Conservation (phyloP, 2,797 vertebrate species). For the Acipenser transmontanus region DNA sequence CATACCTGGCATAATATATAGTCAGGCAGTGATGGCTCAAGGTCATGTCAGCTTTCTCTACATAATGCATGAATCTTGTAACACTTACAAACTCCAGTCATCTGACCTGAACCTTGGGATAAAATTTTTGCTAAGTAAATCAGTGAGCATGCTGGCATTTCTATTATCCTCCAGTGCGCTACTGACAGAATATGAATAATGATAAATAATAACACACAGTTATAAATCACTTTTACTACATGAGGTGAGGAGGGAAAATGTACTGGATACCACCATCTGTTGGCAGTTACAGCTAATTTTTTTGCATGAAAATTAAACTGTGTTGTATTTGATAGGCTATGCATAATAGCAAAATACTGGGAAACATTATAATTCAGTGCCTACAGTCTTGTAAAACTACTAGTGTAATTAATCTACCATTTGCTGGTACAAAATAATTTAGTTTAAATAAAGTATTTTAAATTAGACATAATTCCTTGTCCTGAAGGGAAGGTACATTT, state of each 20-base stretch:
- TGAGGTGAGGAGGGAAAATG: constrained; percentile 40
- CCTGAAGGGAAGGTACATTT: constrained; percentile 44
- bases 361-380: constrained; percentile 27
- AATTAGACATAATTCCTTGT: constrained; percentile 61
- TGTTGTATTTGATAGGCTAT: constrained; percentile 27
- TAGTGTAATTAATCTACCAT: constrained; percentile 58
- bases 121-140: constrained; percentile 98
- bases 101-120: constrained; percentile 90
- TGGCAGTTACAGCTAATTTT: constrained; percentile 53
- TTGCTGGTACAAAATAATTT: constrained; percentile 47
- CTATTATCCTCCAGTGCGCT: constrained; percentile 90
- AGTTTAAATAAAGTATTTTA: constrained; percentile 56
- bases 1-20: constrained; percentile 78
- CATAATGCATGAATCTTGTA: constrained; percentile 91
- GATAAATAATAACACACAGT: constrained; percentile 85
- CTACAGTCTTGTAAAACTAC: constrained; percentile 50
- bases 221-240: constrained; percentile 87
- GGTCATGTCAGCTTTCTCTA: constrained; percentile 83
- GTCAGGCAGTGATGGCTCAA: constrained; percentile 77
- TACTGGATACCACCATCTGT: constrained; percentile 64
- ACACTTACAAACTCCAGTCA: constrained; percentile 82
- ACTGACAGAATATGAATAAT: constrained; percentile 91
- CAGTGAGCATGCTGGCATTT: constrained; percentile 92
- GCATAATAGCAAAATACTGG: constrained; percentile 14
- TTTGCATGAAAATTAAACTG: constrained; percentile 43